A percentile compares a stretch with the other conserved stretches of the same genome.
phyloP scores from a whole-genome alignment of 2,797 vertebrate species.

The Channallabes apus region DNA sequence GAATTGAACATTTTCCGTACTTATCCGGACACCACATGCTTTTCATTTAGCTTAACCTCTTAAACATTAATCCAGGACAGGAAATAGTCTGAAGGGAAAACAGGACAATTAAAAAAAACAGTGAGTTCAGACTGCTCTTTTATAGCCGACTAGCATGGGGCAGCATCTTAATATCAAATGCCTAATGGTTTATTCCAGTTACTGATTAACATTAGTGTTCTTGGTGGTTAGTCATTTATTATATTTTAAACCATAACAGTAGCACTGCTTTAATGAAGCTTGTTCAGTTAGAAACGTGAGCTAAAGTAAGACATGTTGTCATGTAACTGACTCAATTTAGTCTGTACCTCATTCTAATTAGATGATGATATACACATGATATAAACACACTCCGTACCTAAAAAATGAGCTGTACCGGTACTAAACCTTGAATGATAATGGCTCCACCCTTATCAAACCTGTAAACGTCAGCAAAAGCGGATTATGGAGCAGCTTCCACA shows the following conservation, averaged over 20 bases:
- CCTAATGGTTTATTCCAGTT: slow-evolving; percentile 58
- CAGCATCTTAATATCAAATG: slow-evolving; percentile 63
- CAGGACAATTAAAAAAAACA: slow-evolving; percentile 53
- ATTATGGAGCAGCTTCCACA: slow-evolving; percentile 64
- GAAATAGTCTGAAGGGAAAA: slow-evolving; percentile 42
- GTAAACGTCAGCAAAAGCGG: slow-evolving; percentile 61
- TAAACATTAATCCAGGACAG: slow-evolving; percentile 59
- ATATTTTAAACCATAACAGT: slow-evolving; percentile 23
- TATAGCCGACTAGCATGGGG: slow-evolving; percentile 45
- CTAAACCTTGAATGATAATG: slow-evolving; percentile 14
- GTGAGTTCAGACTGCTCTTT: slow-evolving; percentile 50
- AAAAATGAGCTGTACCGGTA: slow-evolving; percentile 1
- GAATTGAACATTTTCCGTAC: slow-evolving; percentile 56
- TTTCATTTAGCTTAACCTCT: slow-evolving; percentile 60
- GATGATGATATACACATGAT: background rate
- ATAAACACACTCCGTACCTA: background rate
- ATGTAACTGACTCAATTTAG: background rate
- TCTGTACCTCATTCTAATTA: background rate
- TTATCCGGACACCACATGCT: slow-evolving; percentile 60
- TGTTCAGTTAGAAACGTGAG: background rate
- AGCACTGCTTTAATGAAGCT: slow-evolving; percentile 21
- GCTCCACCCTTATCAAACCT: slow-evolving; percentile 41
- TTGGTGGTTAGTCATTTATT: slow-evolving; percentile 52
- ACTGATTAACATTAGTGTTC: slow-evolving; percentile 63
- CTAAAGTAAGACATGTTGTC: background rate